Conservation (phyloP, 64 coral and sea anemone species). For the Actinia equina region DNA sequence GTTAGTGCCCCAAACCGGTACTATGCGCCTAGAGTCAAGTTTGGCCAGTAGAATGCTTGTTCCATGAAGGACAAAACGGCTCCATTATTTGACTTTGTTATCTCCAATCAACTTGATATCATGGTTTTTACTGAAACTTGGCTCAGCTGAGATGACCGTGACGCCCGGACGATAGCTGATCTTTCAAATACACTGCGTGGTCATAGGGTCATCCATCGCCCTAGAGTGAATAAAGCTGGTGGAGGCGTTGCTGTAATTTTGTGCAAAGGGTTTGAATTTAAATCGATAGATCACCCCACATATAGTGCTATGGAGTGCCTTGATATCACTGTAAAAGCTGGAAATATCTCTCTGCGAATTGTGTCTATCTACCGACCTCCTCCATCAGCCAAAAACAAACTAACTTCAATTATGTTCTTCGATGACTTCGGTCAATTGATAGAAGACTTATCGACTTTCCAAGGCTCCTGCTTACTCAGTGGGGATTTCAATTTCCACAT, state of each 20-base stretch:
- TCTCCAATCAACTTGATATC: slow-evolving; percentile 23
- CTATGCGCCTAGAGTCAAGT: not conserved
- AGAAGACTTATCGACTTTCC: not conserved
- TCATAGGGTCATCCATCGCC: not conserved
- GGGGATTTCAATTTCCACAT: too few species aligned
- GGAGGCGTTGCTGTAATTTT: not conserved
- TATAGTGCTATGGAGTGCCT: slow-evolving; percentile 26
- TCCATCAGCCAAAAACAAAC: not conserved
- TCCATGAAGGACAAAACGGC: not conserved
- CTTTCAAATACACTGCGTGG: not conserved
- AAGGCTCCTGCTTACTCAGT: not conserved
- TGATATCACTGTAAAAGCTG: slow-evolving; percentile 17
- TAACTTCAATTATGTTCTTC: not conserved
- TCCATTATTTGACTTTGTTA: not conserved
- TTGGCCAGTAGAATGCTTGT: not conserved
- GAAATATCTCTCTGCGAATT: not conserved
- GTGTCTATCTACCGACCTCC: slow-evolving; percentile 10
- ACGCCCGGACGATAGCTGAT: not conserved
- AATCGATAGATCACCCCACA: not conserved
- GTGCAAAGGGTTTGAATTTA: not conserved
- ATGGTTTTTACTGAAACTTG: not conserved
- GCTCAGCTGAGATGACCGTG: not conserved
- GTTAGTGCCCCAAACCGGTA: not conserved
- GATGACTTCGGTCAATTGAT: not conserved
- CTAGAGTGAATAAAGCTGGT: not conserved